These are phyloP conservation scores for Orthonevra nobilis DNA, from an alignment of 2,888 invertebrate genomes.

Conservation along the genomic window DNA sequence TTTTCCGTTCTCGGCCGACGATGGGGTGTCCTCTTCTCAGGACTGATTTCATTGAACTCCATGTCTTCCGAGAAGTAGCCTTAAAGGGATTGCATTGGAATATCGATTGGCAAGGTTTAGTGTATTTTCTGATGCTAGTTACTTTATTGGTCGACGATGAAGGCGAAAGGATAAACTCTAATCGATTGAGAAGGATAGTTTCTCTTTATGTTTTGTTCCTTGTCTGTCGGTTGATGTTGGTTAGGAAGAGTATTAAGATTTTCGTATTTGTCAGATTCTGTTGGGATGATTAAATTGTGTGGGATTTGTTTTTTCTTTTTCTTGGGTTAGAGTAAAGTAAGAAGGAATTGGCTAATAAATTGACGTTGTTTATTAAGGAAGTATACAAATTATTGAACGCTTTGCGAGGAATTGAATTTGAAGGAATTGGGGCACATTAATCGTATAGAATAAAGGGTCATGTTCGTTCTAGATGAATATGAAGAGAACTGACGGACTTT, in stretches of 20 bases:
- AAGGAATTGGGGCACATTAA: no score
- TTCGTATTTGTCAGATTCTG: conserved; percentile 37
- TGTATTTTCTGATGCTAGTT: conserved; percentile 14
- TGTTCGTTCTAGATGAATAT: no score
- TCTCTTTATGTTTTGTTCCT: conserved; percentile 19
- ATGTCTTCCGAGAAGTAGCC: conserved; percentile 31
- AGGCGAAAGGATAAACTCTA: conserved; percentile 49
- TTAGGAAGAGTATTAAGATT: conserved; percentile 36
- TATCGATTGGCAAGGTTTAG: conserved; percentile 48
- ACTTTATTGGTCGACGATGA: conserved; percentile 6
- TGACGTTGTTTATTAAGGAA: no score
- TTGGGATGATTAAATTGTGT: conserved; percentile 58
- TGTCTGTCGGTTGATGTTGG: conserved; percentile 33
- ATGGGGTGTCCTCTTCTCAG: no score
- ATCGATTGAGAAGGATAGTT: conserved; percentile 58
- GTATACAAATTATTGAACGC: no score
- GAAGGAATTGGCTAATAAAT: no score
- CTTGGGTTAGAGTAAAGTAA: no score
- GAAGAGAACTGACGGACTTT: no score
- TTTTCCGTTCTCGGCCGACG: no score
- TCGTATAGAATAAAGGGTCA: no score
- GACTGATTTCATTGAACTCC: conserved; percentile 42
- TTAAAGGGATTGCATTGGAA: conserved; percentile 25
- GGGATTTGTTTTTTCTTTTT: conserved; percentile 21
- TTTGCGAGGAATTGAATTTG: no score